Evolutionary conservation across 1,140 invertebrate genomes (phyloP), one percentile per base, ranked within the genome.

Genomic region (Thalassaphorura encarpata): DNA sequence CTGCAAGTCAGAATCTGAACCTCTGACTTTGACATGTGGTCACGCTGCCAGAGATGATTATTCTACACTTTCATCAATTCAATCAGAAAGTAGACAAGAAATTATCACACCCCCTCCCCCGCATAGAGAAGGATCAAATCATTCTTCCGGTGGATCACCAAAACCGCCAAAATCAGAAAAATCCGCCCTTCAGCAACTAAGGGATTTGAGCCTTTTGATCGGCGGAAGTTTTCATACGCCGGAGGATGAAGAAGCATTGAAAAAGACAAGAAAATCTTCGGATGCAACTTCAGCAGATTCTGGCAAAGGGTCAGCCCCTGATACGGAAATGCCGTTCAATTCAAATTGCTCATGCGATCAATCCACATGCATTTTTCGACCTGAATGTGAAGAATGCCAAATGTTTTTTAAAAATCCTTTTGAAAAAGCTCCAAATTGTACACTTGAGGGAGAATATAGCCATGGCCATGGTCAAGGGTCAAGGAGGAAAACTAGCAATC

Each of bases 31-130:
- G n/a, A n/a, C n/a, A n/a, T 64, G 63, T 58, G 63, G 63, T 45
- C 63, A 64, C 29, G 23, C 54, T 6, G 24, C 27, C n/a, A 48
- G 47, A 24, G 51, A 57, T 23, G 57, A 60, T 60, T 64, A 64
- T 46, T 64, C 63, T 0, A 64, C 63, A 4, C n/a, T 64, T 3
- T 58, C 55, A 21, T 64, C 62, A 3, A 51, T 63, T 2, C 41
- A 39, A n/a, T 63, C 61, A 24, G n/a, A n/a, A n/a, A n/a, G n/a
- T n/a, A n/a, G n/a, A n/a, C n/a, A n/a, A n/a, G n/a, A n/a, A n/a
- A n/a, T n/a, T n/a, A n/a, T n/a, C n/a, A n/a, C n/a, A n/a, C n/a
- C n/a, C n/a, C n/a, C n/a, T n/a, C n/a, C n/a, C n/a, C n/a, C n/a
- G n/a, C n/a, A n/a, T n/a, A n/a, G n/a, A n/a, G n/a, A n/a, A n/a